Evolutionary conservation across 2,797 vertebrate genomes (phyloP), one percentile per base, ranked within the genome.

Genomic region (Oreonectes daqikongensis): DNA sequence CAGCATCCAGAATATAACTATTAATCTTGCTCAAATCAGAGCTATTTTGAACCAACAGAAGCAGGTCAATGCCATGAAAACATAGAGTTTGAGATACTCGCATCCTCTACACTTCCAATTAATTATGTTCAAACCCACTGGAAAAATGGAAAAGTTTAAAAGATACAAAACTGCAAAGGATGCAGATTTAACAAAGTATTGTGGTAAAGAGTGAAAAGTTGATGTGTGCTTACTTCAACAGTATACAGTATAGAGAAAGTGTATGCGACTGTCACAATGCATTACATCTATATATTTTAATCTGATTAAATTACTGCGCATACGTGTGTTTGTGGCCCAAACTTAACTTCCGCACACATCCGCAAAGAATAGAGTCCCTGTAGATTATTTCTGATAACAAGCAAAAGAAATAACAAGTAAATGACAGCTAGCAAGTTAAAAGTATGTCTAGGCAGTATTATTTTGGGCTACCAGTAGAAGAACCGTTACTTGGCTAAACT

Each of bases 11-110:
- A 79, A 72, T 85, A 82, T 88, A 53, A 84, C 83, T 89, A 94
- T 93, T 92, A 83, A 92, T 93, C 92, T 91, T 91, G 88, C 80
- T 93, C 90, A 87, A 86, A 90, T 90, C 86, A 88, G 89, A 91
- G 91, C 91, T 94, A 93, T 94, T 94, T 91, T 92, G 90, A 93
- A 88, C 82, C 82, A 87, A 82, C 65, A 90, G 90, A 93, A 93
- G 84, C 90, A 87, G 91, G 92, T 93, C 91, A 92, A 87, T 75
- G 83, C 88, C 85, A 86, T 90, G 89, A 88, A 88, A 87, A 87
- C 77, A 81, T 79, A 86, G 73, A 63, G 77, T 86, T 88, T 91
- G 86, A 91, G 84, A 81, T 82, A 84, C 87, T 90, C 40, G 83
- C 86, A 84, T 89, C 87, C 86, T 87, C 84, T 72, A 85, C 81